These are phyloP conservation scores for Paratilapia polleni DNA, from an alignment of 2,113 vertebrate species.

Conservation along the genomic window DNA sequence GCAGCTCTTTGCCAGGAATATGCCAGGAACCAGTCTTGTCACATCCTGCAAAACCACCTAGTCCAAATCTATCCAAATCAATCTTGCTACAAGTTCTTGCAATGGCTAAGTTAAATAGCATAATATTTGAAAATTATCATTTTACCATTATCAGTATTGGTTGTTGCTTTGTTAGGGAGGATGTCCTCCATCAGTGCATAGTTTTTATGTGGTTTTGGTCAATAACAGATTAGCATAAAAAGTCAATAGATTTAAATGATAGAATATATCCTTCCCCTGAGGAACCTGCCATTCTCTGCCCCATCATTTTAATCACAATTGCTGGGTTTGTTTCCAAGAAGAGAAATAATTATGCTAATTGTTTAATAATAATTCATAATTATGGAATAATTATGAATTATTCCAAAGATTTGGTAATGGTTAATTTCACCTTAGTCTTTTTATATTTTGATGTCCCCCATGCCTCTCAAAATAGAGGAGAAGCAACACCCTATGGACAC, in stretches of 20 bases:
- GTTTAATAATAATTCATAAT: no score
- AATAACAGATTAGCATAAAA: background rate
- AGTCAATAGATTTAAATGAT: background rate
- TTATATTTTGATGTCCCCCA: background rate
- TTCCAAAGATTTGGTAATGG: background rate
- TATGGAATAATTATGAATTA: background rate
- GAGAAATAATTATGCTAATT: background rate
- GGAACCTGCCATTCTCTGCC: no score
- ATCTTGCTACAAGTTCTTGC: background rate
- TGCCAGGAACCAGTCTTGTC: background rate
- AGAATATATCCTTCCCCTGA: background rate
- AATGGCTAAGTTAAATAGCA: background rate
- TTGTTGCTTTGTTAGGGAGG: background rate
- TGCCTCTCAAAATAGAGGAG: background rate
- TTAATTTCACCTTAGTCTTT: background rate
- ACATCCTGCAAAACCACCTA: background rate
- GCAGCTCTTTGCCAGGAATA: background rate
- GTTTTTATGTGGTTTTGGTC: background rate
- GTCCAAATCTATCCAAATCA: background rate
- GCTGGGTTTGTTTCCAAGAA: background rate
- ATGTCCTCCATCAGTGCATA: background rate
- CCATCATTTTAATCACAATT: background rate
- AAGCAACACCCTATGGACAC: background rate
- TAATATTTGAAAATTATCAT: background rate
- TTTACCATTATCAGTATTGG: background rate